Conservation (phyloP, 2,797 vertebrate genomes). For the Anguilla megastoma region DNA sequence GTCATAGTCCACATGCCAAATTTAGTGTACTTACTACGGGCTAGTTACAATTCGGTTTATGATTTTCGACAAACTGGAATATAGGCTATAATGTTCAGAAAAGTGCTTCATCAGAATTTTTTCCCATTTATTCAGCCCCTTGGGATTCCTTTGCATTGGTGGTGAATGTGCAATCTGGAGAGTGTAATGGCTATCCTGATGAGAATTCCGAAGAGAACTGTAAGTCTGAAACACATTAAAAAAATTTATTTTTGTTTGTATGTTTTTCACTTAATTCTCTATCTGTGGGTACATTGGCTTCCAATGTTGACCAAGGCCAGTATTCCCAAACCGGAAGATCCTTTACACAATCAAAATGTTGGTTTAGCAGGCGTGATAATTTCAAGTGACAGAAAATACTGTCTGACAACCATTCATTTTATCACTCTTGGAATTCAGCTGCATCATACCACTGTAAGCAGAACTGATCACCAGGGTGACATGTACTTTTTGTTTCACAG, state of each 20-base stretch:
- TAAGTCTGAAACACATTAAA: conserved; percentile 13
- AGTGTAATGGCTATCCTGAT: conserved; percentile 22
- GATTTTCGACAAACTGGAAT: too few relatives aligned
- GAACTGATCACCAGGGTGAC: neutral
- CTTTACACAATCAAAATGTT: neutral
- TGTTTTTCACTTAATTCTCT: neutral
- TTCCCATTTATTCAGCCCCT: neutral
- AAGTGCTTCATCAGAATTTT: neutral
- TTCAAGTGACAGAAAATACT: neutral
- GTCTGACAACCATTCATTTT: neutral
- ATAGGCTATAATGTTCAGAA: neutral
- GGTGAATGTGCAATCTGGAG: conserved; percentile 6
- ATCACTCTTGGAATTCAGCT: too few relatives aligned
- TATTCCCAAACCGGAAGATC: neutral
- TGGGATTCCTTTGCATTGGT: neutral
- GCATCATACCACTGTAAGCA: neutral
- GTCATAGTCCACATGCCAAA: too few relatives aligned
- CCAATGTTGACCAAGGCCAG: neutral
- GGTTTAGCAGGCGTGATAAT: neutral
- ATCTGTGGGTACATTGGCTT: neutral
- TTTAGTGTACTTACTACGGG: too few relatives aligned
- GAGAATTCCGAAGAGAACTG: conserved; percentile 25
- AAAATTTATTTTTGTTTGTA: neutral
- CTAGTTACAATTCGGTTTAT: neutral
- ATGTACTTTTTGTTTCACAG: conserved; percentile 11